Evolutionary conservation across 1,140 invertebrate genomes (phyloP), one percentile per base, ranked within the genome.

Genomic region (Cherax quadricarinatus): DNA sequence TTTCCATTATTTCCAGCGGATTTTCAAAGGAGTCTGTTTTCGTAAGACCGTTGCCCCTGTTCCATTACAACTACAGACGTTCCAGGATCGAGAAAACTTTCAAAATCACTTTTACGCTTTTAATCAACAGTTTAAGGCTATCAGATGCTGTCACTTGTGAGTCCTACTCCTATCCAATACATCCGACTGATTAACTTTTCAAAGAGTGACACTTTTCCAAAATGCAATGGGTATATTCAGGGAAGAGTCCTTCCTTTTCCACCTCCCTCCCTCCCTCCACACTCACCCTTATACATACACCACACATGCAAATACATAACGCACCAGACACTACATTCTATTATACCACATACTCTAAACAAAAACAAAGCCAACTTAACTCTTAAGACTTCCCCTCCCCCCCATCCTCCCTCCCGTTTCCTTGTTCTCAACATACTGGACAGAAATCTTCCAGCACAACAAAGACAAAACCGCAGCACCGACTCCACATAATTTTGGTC

Each of bases 41-140:
- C 53, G 24, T 7, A 75, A 66, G 73, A 57, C 84, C 81, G 86
- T 91, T 41, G 30, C 89, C 84, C 21, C 51, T 81, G 73, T 60
- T 84, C 89, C 84, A 86, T 86, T 91, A 86, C 89, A 49, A 62
- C 89, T 66, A 66, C 84, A 84, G 62, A 79, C 89, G 84, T 91
- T 78, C 70, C 73, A 5, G 83, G 84, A 86, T 81, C 84, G 83
- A 81, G 79, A 66, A 48, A 91, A 89, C 88, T 89, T 89, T 66
- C 70, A 83, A 30, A 89, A 88, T 88, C 75, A 57, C 78, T 80
- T 88, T 75, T 21, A 53, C 86, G 78, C 86, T 75, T 88, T 88
- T 79, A 73, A 81, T 88, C 86, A 41, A 62, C 51, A 60, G 70
- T 75, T 24, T 75, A 75, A 30, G 9, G n/a, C 70, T 70, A 0